Conservation (phyloP, 2,113 vertebrate species). For the Euleptes europaea region DNA sequence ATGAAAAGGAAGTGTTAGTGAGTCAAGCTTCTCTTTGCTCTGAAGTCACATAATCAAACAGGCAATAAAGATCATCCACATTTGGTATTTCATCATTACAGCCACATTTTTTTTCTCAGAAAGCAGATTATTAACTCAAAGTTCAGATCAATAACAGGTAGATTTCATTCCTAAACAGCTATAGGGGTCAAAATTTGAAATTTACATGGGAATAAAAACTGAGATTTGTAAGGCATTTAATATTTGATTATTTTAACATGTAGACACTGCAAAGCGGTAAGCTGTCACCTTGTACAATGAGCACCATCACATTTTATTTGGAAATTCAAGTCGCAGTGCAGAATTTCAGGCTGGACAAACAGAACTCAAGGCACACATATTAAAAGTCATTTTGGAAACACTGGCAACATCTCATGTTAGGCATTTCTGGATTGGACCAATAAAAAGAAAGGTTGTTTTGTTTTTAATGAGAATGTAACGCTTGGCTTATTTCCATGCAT, state of each 20-base stretch:
- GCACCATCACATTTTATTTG: neutral
- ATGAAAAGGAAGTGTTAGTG: slow-evolving; percentile 45
- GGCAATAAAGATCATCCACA: slow-evolving; percentile 37
- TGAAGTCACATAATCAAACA: slow-evolving; percentile 52
- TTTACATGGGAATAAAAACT: neutral
- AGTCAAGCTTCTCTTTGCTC: slow-evolving; percentile 50
- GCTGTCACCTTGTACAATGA: neutral
- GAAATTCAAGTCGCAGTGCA: neutral
- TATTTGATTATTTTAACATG: neutral
- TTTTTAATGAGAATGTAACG: neutral
- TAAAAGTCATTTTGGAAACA: neutral
- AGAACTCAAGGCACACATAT: neutral
- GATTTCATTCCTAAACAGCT: slow-evolving; percentile 9
- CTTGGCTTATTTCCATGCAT: slow-evolving; percentile 2
- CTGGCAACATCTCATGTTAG: neutral
- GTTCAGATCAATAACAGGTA: slow-evolving; percentile 11
- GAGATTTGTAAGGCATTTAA: neutral
- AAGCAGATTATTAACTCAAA: slow-evolving; percentile 7
- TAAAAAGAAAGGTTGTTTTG: neutral
- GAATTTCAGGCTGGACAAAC: neutral
- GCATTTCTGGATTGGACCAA: neutral
- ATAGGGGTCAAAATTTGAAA: neutral
- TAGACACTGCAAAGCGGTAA: neutral
- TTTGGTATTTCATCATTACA: slow-evolving; percentile 41
- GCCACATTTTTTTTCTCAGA: slow-evolving; percentile 25